Percentiles rank a stretch among this genome's conserved stretches.
Evolutionary conservation across 23 tunicate genomes (phyloP).

Genomic region (Corella eumyota): DNA sequence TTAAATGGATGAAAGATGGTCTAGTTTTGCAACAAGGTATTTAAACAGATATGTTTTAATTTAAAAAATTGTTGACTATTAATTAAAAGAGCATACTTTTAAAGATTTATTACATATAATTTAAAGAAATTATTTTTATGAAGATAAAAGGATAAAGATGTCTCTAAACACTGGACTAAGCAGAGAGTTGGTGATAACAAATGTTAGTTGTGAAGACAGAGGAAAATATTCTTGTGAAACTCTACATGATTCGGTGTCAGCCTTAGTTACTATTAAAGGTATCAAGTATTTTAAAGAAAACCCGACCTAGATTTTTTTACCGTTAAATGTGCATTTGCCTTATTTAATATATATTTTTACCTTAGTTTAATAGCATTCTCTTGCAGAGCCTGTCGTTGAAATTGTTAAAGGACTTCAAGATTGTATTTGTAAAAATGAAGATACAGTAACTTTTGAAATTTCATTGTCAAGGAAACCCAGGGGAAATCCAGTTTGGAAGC

Average conservation of each 20-base stretch:
- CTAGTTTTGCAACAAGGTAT: no score
- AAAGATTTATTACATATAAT: no score
- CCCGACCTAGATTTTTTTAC: no score
- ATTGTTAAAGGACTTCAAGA: conserved; percentile 2
- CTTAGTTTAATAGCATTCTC: not conserved
- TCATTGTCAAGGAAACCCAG: conserved; percentile 12
- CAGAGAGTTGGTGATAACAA: conserved; percentile 1
- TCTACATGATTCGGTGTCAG: conserved; percentile 12
- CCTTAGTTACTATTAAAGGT: conserved; percentile 17
- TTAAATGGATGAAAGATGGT: conserved; percentile 33
- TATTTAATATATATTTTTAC: conserved; percentile 3
- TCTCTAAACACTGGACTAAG: no score
- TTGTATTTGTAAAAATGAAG: conserved; percentile 8
- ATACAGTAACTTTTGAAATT: conserved; percentile 21
- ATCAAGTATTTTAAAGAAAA: not conserved
- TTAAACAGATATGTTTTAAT: no score
- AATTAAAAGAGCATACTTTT: no score
- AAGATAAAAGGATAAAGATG: no score
- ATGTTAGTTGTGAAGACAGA: conserved; percentile 12
- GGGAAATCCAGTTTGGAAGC: conserved; percentile 5
- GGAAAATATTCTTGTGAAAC: conserved; percentile 45
- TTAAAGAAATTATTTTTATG: no score
- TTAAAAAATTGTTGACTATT: no score
- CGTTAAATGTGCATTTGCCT: not conserved
- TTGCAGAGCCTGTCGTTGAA: conserved; percentile 22